Base-by-base conservation (phyloP, 2,797 vertebrate species). In the Eulemur rubriventer region DNA sequence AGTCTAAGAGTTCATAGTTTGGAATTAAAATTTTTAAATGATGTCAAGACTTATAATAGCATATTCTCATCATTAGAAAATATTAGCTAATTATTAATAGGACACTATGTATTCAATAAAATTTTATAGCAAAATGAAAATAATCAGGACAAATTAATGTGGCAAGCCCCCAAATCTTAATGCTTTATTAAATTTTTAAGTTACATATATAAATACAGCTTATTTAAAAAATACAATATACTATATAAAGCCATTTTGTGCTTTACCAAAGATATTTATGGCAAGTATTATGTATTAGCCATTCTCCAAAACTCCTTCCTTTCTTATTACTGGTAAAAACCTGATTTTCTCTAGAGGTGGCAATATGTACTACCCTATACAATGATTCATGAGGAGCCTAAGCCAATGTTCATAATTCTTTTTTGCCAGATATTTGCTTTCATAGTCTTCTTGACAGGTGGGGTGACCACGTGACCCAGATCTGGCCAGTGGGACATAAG, bases 11-110 rank as follows among this genome's bases (percentile, higher is more conserved):
- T 63, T 87, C 35, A 94, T 4, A 87, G 59, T 48, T 76, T 65
- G 18, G 30, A 17, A 93, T 79, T 89, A 95, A 94, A 90, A 28
- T 50, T 92, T 84, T 67, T 33, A 91, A 97, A 50, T 79, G 38
- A 73, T 89, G 33, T 65, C 30, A 89, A 69, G 59, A 86, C 35
- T 92, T 78, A 72, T 20, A 81, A 91, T 35, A 93, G 78, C 17
- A 95, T 46, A 41, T 92, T 88, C 55, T 59, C 9, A 89, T 63
- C 3, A 22, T 46, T 80, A 59, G 14, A 18, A 41, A 91, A 89
- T 7, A 80, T 22, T 55, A 89, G 30, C 38, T 75, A 87, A 35
- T 84, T 84, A 92, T 72, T 92, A 91, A n/a, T 75, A 94, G 20
- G 28, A 76, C 41, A 84, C 80, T 87, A 75, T 57, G 10, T 52